These are phyloP conservation scores for Muscidifurax raptorellus DNA, from an alignment of 1,140 invertebrate genomes.

Conservation along the genomic window DNA sequence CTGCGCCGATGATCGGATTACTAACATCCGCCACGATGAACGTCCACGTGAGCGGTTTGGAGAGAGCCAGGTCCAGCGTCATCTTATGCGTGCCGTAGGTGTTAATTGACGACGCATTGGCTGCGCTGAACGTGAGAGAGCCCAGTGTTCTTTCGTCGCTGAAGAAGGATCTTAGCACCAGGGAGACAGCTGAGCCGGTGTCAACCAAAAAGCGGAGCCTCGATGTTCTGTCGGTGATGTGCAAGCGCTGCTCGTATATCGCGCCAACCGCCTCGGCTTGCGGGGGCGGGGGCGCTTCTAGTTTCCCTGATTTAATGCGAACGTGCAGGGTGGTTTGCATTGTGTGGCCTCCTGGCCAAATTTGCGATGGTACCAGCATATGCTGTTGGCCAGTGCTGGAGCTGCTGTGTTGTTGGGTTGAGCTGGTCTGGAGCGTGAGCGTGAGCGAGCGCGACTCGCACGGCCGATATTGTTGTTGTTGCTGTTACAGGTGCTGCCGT, in stretches of 20 bases:
- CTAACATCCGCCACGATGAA: conserved; percentile 42
- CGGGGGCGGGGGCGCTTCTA: neutral
- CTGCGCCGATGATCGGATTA: conserved; percentile 44
- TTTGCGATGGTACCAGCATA: neutral
- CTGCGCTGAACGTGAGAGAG: no score
- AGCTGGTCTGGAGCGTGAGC: no score
- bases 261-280: neutral
- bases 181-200: neutral
- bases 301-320: neutral
- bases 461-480: no score
- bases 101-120: no score
- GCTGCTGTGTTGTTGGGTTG: no score
- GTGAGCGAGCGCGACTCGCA: no score
- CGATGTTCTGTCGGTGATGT: neutral
- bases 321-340: neutral
- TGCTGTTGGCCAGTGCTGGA: no score
- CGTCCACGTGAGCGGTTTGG: conserved; percentile 10
- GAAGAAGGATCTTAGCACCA: no score
- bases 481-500: no score
- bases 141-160: no score
- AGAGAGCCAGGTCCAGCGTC: neutral
- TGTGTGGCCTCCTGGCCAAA: neutral
- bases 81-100: neutral
- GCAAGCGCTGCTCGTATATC: neutral
- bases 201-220: no score